phyloP scores from a whole-genome alignment of 1,140 invertebrate genomes.

The Leptestheria dahalacensis region DNA sequence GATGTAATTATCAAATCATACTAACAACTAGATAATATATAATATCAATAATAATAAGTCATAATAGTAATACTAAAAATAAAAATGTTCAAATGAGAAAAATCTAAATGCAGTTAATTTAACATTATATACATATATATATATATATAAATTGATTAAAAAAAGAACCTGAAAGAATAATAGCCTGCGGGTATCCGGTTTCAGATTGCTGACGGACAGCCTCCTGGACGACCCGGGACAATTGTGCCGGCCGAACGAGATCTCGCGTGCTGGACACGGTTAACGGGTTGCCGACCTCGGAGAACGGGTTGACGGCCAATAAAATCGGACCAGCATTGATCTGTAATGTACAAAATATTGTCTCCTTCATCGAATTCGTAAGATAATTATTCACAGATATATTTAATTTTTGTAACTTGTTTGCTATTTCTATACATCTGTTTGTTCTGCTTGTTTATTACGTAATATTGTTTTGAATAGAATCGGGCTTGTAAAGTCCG shows the following conservation, averaged over 20 bases:
- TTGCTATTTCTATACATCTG: not conserved
- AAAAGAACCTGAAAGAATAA: slow-evolving; percentile 64
- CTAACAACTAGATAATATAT: too few species aligned
- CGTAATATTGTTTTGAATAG: slow-evolving; percentile 68
- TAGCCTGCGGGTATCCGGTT: slow-evolving; percentile 85
- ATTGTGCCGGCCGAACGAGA: slow-evolving; percentile 47
- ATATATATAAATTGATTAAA: not conserved
- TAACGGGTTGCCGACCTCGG: slow-evolving; percentile 67
- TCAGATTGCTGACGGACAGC: slow-evolving; percentile 83
- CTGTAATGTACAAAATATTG: slow-evolving; percentile 41
- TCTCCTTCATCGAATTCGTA: too few species aligned
- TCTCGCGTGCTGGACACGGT: slow-evolving; percentile 70
- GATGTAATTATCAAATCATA: too few species aligned
- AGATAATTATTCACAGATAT: too few species aligned
- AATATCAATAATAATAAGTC: too few species aligned
- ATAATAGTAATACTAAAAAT: too few species aligned
- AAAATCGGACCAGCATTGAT: slow-evolving; percentile 84
- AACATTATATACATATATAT: not conserved
- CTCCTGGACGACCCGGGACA: slow-evolving; percentile 75
- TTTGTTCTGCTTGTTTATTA: slow-evolving; percentile 39
- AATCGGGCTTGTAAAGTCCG: slow-evolving; percentile 78
- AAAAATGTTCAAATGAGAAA: not conserved
- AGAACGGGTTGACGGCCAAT: slow-evolving; percentile 74
- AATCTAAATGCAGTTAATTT: not conserved
- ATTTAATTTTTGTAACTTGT: not conserved